phyloP scores from a whole-genome alignment of 2,113 vertebrate species.

The Antennarius striatus region DNA sequence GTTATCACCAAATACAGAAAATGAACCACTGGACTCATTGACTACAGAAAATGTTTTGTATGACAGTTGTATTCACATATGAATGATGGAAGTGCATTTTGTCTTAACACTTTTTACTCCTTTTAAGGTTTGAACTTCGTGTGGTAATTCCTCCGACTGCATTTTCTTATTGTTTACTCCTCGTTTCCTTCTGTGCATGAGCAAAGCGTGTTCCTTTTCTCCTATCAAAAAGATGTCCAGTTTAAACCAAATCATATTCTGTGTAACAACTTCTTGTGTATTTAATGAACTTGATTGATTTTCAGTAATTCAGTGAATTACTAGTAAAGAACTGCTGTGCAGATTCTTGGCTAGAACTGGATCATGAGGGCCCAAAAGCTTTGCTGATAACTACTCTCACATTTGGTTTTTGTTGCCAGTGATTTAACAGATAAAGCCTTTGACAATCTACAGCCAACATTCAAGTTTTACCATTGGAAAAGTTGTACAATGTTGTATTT shows the following conservation, averaged over 20 bases:
- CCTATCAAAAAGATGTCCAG: slow-evolving; percentile 1
- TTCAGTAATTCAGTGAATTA: not conserved
- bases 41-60: too few species aligned
- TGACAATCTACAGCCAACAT: slow-evolving; percentile 47
- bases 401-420: not conserved
- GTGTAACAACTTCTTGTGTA: not conserved
- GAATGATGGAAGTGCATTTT: not conserved
- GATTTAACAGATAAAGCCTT: not conserved
- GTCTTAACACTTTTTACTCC: slow-evolving; percentile 4
- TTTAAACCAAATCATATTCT: slow-evolving; percentile 36
- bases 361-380: not conserved
- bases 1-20: slow-evolving; percentile 14
- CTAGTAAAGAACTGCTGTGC: not conserved
- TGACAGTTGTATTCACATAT: not conserved
- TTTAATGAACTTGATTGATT: not conserved
- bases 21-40: too few species aligned
- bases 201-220: not conserved
- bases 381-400: not conserved
- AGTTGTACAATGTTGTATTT: slow-evolving; percentile 60
- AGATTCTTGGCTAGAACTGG: not conserved
- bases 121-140: slow-evolving; percentile 5
- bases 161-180: slow-evolving; percentile 32
- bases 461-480: slow-evolving; percentile 29
- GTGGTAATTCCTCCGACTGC: slow-evolving; percentile 7
- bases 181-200: slow-evolving; percentile 7